Evolutionary conservation across 2,888 invertebrate species (phyloP), one percentile per base, ranked within the genome.

Genomic region (Drosophila maculinotata): DNA sequence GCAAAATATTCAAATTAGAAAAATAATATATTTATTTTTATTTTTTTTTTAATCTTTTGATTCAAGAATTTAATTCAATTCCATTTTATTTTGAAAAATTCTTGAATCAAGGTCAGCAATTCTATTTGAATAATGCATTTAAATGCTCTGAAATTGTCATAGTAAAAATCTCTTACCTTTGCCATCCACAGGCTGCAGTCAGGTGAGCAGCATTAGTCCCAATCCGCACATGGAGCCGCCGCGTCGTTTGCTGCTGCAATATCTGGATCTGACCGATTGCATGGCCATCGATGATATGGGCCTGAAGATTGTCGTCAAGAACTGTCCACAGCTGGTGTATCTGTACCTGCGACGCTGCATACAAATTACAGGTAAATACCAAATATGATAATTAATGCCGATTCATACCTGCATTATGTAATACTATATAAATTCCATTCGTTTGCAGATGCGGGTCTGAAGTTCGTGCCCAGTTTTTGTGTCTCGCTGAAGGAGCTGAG

Each of bases 181-280:
- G n/a, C n/a, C n/a, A n/a, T n/a, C 1, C 10, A 57, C 90, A 93
- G 95, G 96, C 62, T 97, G 97, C 90, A 93, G 94, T 23, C 89
- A 95, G 89, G 94, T 97, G 71, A 95, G 96, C 74, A 96, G 96
- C 92, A 95, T 97, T 20, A 95, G 94, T 80, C 93, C 94, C 86
- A 93, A 94, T 74, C 93, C 94, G 79, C 93, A 94, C 48, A 93
- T 94, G 68, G 94, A 95, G 69, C 93, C 94, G 5, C 92, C 94
- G 0, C 91, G 95, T 56, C 92, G 95, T 49, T 93, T 97, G 10
- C 94, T 96, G 39, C 93, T 98, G 39, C 97, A 97, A 90, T 96
- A 96, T 91, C 93, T 98, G 74, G 98, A 98, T 92, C 93, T 98
- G 81, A 97, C 97, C 4, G 98, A 98, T 91, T 98, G 98, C 89